phyloP scores from a whole-genome alignment of 2,888 invertebrate genomes.

The Dyspetes luteomarginatus region DNA sequence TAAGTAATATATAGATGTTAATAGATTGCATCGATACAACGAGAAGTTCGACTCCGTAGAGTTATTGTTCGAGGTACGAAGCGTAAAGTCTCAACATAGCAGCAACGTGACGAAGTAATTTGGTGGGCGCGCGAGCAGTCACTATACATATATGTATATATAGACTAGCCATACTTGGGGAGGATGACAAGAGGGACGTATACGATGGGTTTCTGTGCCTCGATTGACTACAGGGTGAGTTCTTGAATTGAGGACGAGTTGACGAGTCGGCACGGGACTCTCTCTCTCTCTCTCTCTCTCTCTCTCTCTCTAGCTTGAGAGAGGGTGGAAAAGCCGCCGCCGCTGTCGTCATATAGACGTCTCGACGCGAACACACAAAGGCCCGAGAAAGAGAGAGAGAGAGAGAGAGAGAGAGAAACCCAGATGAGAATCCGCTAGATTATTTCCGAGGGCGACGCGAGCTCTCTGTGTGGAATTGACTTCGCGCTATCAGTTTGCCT shows the following conservation, averaged over 20 bases:
- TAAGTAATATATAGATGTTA: constrained; percentile 17
- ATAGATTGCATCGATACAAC: constrained; percentile 9
- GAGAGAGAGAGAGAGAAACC: constrained; percentile 13
- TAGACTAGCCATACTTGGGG: constrained; percentile 4
- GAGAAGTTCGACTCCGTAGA: constrained; percentile 10
- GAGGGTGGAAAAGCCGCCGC: constrained; percentile 32
- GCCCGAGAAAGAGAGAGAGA: constrained; percentile 27
- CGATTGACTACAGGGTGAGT: constrained; percentile 53
- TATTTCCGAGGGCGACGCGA: constrained; percentile 54
- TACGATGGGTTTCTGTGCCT: constrained; percentile 52
- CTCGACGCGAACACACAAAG: constrained; percentile 43
- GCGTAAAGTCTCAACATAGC: constrained; percentile 18
- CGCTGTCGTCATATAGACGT: constrained; percentile 45
- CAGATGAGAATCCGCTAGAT: constrained; percentile 61
- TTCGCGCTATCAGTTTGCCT: constrained; percentile 51
- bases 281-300: constrained; percentile 5
- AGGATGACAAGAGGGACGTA: constrained; percentile 27
- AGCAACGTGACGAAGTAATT: constrained; percentile 69
- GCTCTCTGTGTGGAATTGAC: constrained; percentile 33
- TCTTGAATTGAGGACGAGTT: constrained; percentile 51
- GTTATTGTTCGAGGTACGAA: constrained; percentile 33
- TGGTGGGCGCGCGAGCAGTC: constrained; percentile 54
- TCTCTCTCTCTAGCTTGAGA: constrained; percentile 26
- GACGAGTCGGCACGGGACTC: constrained; percentile 33
- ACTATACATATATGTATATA: neutral